Evolutionary conservation across 2,797 vertebrate genomes (phyloP), one percentile per base, ranked within the genome.

Genomic region (Cheirogaleus major): DNA sequence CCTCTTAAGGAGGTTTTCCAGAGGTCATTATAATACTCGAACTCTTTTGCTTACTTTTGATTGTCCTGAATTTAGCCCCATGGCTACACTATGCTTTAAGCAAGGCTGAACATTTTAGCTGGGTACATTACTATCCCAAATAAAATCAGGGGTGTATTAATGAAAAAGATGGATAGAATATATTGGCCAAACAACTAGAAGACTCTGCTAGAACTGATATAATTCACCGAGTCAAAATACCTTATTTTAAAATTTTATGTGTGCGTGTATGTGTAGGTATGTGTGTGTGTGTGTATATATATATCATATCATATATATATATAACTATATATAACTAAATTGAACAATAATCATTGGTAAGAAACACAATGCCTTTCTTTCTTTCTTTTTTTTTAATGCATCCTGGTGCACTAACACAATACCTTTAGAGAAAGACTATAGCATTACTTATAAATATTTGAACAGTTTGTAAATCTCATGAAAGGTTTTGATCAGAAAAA

Each of bases 401-500:
- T 45, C 45, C 45, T 45, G 45, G 45, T 45, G 10, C 45, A 45
- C 45, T 45, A 45, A 45, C 10, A 85, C 63, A 85, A 38, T 35
- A 23, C 30, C 5, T 87, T 55, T 72, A 91, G 59, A 81, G 67
- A 90, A 87, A 75, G 2, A 27, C 55, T 61, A 38, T 8, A 86
- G 14, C 22, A 55, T 79, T 79, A 38, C 35, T 67, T 92, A 55
- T 25, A 88, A 50, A 90, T 18, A 75, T 3, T 55, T 48, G 13
- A 85, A 10, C 9, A 93, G 78, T 67, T 76, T 83, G 25, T 63
- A 82, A 87, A 84, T 73, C 61, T 59, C 95, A 95, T 48, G 12
- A 76, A 85, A 96, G 18, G 3, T n/a, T 93, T 69, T 93, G 45
- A 73, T 48, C 12, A 76, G 57, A 65, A 95, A 89, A 81, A 70